Evolutionary conservation across 1,140 invertebrate species (phyloP).

Genomic region (Hyphantria cunea): DNA sequence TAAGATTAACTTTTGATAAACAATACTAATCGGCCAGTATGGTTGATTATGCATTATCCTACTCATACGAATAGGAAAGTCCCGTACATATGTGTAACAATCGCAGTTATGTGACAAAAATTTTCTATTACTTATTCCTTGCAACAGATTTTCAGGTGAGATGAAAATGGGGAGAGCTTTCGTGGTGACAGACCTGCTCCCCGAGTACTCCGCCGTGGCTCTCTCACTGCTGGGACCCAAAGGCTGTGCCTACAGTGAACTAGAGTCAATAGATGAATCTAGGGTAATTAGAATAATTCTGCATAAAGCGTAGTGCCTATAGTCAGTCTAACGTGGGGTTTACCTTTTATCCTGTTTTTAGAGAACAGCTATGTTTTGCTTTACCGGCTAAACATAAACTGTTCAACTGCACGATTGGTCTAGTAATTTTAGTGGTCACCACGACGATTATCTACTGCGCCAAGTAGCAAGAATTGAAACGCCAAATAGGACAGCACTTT

Average conservation of each 20-base stretch:
- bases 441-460: too few species aligned
- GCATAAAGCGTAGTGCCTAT: neutral
- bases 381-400: too few species aligned
- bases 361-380: too few species aligned
- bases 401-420: too few species aligned
- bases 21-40: too few species aligned
- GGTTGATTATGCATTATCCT: too few species aligned
- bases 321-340: neutral
- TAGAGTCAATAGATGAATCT: constrained; percentile 85
- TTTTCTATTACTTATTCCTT: neutral
- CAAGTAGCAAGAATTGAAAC: too few species aligned
- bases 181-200: constrained; percentile 82
- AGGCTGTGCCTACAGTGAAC: constrained; percentile 81
- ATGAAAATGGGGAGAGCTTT: constrained; percentile 78
- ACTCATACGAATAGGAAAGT: neutral
- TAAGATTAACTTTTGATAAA: too few species aligned
- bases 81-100: neutral
- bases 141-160: constrained; percentile 51
- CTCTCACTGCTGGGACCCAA: constrained; percentile 84
- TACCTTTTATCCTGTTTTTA: too few species aligned
- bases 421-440: too few species aligned
- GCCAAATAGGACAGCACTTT: too few species aligned
- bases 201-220: constrained; percentile 83
- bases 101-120: too few species aligned
- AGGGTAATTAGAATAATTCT: constrained; percentile 45